phyloP scores from a whole-genome alignment of 2,797 vertebrate genomes.

The Falco rusticolus region DNA sequence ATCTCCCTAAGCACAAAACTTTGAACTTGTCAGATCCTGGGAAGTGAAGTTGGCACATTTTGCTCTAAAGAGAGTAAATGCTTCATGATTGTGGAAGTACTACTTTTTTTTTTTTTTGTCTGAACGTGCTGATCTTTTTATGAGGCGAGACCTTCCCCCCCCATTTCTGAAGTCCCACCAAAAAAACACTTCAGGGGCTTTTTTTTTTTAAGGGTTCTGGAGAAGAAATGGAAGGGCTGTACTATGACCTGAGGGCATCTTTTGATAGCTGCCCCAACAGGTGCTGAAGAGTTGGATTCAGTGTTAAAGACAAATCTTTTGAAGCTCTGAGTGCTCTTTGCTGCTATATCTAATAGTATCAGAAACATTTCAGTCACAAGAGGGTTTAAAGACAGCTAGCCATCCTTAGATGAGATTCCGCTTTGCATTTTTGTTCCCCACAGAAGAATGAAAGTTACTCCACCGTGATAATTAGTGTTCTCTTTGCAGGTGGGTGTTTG shows the following conservation, averaged over 20 bases:
- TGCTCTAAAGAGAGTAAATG: background rate
- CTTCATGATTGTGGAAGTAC: background rate
- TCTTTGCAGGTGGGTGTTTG: background rate
- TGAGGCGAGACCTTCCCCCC: background rate
- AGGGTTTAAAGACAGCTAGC: background rate
- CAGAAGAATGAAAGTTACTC: background rate
- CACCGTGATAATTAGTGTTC: background rate
- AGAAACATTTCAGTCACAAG: background rate
- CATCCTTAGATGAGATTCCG: background rate
- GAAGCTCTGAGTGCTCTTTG: constrained; percentile 25
- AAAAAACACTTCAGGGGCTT: background rate
- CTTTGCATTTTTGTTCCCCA: constrained; percentile 7
- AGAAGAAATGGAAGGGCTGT: constrained; percentile 48
- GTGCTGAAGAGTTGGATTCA: background rate
- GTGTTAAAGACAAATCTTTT: background rate
- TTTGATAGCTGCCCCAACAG: constrained; percentile 42
- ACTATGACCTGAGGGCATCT: constrained; percentile 23
- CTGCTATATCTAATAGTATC: background rate
- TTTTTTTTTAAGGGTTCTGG: background rate
- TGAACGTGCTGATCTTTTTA: background rate
- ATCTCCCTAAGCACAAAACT: constrained; percentile 13
- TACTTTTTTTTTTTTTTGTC: background rate
- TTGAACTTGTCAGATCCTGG: constrained; percentile 32
- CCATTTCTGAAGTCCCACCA: background rate
- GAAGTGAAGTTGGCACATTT: constrained; percentile 1